Conservation (phyloP, 2,113 vertebrate species). For the Bufo gargarizans region DNA sequence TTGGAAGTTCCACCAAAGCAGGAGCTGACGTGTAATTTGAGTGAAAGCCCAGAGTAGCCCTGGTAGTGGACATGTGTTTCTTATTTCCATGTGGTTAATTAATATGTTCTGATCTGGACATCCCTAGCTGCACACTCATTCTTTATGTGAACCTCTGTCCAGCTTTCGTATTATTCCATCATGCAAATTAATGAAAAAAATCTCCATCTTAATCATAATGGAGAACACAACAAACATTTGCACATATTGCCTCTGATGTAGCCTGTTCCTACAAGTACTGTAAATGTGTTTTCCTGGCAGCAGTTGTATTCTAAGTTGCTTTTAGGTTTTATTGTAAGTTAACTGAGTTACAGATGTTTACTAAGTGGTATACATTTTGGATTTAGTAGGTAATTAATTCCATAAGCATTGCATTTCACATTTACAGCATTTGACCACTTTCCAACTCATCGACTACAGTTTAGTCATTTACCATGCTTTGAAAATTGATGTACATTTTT, state of each 20-base stretch:
- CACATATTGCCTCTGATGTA: not conserved
- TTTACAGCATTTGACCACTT: not conserved
- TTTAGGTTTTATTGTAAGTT: not conserved
- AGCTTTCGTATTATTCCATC: not conserved
- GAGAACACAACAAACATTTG: not conserved
- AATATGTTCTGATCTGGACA: not conserved
- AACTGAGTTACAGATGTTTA: constrained; percentile 7
- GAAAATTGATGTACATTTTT: not conserved
- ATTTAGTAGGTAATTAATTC: constrained; percentile 16
- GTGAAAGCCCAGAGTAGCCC: no score
- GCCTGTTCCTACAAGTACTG: not conserved
- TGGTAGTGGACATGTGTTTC: not conserved
- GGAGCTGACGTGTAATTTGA: no score
- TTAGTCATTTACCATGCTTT: not conserved
- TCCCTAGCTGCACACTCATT: not conserved
- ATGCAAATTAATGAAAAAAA: not conserved
- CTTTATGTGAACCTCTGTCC: not conserved
- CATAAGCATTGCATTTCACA: not conserved
- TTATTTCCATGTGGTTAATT: not conserved
- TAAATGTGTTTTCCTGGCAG: not conserved
- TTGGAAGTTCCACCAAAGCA: no score
- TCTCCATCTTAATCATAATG: not conserved
- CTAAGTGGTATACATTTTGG: not conserved
- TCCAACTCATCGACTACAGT: not conserved
- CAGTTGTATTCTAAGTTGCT: not conserved